Base-by-base conservation (phyloP, 2,797 vertebrate species). In the Acanthurus lineatus region DNA sequence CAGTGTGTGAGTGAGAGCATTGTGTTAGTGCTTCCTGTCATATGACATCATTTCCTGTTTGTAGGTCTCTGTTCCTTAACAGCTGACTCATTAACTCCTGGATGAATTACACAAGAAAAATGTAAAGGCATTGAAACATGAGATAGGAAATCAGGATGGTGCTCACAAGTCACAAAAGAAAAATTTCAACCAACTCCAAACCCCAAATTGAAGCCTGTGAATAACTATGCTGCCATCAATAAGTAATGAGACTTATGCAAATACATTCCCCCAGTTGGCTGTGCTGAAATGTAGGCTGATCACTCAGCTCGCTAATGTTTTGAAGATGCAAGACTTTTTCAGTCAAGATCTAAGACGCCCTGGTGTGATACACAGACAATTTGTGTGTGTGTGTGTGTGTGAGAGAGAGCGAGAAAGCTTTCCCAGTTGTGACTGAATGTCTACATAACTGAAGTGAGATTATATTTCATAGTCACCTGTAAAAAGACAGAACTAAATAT, bases 41-140 rank as follows among this genome's bases (percentile, higher is more conserved):
- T 32, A 76, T 89, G 90, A 90, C 79, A 58, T 88, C 70, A 88
- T 74, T 68, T 93, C 92, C 90, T 91, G 85, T 88, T 88, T 87
- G 81, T 76, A 61, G 71, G 57, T 17, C 69, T 52, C 28, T 32
- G 35, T 81, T 87, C 76, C 81, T 48, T 32, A 54, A 71, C 73
- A 73, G 83, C 65, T 88, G 84, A 92, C 79, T 72, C 73, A 64
- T 72, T 62, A 19, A 76, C 51, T 72, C 48, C 42, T 60, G 68
- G 78, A 70, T 58, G 47, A 17, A n/a, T 66, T 45, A 53, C 73
- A 47, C 42, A 69, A 25, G 47, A 59, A 60, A 48, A 54, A 76
- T 25, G 52, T 16, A 72, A 67, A 14, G 44, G 53, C 38, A 28
- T 6, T 49, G 5, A 20, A 60, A 28, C 8, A 45, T 9, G 52